Evolutionary conservation across 2,113 vertebrate genomes (phyloP).

Genomic region (Acinonyx jubatus): DNA sequence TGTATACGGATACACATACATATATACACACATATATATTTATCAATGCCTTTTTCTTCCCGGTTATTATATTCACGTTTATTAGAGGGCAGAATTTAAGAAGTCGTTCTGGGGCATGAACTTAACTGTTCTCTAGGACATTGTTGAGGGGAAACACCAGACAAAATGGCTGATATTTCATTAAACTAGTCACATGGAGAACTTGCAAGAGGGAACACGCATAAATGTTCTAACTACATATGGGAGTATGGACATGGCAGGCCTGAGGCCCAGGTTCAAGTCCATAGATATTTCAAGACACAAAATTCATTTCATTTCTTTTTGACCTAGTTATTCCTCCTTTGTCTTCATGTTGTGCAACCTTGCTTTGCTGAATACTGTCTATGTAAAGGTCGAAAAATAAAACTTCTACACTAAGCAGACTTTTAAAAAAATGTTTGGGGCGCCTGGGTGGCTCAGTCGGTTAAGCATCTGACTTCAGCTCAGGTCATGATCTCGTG

Average conservation of each 20-base stretch:
- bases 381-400: not conserved
- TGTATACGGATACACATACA: not conserved
- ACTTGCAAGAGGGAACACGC: not conserved
- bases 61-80: not conserved
- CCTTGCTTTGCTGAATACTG: not conserved
- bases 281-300: not conserved
- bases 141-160: not conserved
- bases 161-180: not conserved
- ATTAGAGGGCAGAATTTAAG: not conserved
- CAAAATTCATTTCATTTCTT: not conserved
- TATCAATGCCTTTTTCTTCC: not conserved
- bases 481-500: no score
- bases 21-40: not conserved
- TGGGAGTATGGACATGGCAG: not conserved
- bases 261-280: not conserved
- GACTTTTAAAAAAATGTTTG: not conserved
- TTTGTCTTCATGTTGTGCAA: not conserved
- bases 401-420: not conserved
- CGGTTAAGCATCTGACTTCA: no score
- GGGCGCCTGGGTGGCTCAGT: no score
- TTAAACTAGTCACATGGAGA: not conserved
- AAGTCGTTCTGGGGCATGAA: not conserved
- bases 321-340: not conserved
- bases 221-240: not conserved
- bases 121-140: not conserved